These are phyloP conservation scores for Exocentrus adspersus DNA, from an alignment of 2,888 invertebrate genomes.

Conservation along the genomic window DNA sequence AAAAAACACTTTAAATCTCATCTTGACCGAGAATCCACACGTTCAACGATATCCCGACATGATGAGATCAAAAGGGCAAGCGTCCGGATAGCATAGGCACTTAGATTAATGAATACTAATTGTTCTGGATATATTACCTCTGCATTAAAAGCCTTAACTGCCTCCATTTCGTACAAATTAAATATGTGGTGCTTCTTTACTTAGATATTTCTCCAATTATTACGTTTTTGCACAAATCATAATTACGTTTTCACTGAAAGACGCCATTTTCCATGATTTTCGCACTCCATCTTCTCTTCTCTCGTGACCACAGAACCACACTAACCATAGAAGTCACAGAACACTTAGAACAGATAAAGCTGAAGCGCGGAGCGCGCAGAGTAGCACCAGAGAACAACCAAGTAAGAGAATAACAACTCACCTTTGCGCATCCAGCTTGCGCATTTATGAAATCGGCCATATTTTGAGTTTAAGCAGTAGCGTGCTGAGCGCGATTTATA, in stretches of 20 bases:
- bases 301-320: too few species aligned
- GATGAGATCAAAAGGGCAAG: constrained; percentile 13
- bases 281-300: constrained; percentile 6
- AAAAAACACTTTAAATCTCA: too few species aligned
- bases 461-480: too few species aligned
- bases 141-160: constrained; percentile 87
- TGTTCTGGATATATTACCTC: constrained; percentile 72
- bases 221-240: constrained; percentile 5
- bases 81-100: constrained; percentile 19
- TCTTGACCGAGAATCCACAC: too few species aligned
- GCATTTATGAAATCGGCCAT: too few species aligned
- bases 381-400: too few species aligned
- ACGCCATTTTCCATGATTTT: constrained; percentile 32
- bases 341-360: too few species aligned
- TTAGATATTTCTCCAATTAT: constrained; percentile 6
- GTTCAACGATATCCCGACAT: background rate
- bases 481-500: too few species aligned
- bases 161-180: constrained; percentile 70
- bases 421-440: too few species aligned
- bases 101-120: constrained; percentile 12
- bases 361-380: too few species aligned
- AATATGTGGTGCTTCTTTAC: constrained; percentile 8
- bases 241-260: constrained; percentile 20
- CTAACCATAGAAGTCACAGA: too few species aligned
- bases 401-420: too few species aligned